A percentile compares a stretch with the other conserved stretches of the same genome.
Conservation (phyloP, 2,113 vertebrate species). For the Malurus melanocephalus region DNA sequence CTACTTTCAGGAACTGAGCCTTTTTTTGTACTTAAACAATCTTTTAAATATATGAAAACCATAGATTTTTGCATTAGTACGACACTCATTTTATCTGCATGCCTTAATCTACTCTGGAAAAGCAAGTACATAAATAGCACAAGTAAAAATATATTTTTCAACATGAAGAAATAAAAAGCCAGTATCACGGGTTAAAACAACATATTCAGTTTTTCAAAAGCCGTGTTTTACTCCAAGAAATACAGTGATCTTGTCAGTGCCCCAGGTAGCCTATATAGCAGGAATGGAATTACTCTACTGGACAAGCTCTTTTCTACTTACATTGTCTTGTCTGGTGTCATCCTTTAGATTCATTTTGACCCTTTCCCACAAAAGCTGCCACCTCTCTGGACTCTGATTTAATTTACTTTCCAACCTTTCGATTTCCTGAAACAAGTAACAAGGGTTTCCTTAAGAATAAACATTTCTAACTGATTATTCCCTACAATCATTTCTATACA, state of each 20-base stretch:
- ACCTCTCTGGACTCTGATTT: constrained; percentile 87
- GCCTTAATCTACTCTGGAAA: neutral
- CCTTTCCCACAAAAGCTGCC: constrained; percentile 90
- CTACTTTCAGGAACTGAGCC: neutral
- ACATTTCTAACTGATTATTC: neutral
- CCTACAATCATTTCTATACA: neutral
- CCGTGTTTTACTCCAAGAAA: constrained; percentile 18
- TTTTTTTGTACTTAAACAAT: neutral
- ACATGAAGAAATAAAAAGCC: neutral
- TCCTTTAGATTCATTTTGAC: constrained; percentile 86
- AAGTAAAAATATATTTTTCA: neutral
- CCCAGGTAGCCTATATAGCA: neutral
- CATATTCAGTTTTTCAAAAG: neutral
- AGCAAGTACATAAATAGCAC: neutral
- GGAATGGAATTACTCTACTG: neutral
- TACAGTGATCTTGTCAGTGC: neutral
- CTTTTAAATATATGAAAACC: neutral
- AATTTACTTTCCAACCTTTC: constrained; percentile 88
- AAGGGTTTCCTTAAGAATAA: constrained; percentile 19
- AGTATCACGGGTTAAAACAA: constrained; percentile 5
- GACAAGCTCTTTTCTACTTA: constrained; percentile 60
- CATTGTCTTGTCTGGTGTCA: constrained; percentile 84
- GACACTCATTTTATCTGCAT: neutral
- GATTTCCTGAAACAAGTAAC: constrained; percentile 82
- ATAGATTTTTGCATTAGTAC: neutral